These are phyloP conservation scores for Morinoia aosen DNA, from an alignment of 2,888 invertebrate genomes.

Conservation along the genomic window DNA sequence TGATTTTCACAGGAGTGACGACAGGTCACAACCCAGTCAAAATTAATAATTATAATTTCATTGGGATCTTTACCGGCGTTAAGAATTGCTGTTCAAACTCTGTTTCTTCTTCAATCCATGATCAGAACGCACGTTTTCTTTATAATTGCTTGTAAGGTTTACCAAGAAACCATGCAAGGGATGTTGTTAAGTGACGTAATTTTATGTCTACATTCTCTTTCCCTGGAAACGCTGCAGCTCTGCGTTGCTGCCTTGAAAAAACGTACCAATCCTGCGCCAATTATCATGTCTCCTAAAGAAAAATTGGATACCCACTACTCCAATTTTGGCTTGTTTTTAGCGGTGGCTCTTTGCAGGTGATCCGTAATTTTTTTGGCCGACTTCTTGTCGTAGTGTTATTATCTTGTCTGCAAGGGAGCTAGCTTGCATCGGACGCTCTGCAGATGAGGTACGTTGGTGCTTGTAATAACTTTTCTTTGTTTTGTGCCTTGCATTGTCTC, in stretches of 20 bases:
- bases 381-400: constrained; percentile 32
- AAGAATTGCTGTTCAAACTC: background rate
- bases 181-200: background rate
- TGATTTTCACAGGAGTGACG: background rate
- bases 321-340: constrained; percentile 51
- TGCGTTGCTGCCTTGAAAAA: background rate
- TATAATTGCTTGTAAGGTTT: background rate
- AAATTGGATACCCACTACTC: constrained; percentile 21
- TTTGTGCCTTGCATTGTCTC: constrained; percentile 2
- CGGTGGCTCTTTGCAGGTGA: constrained; percentile 7
- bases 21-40: background rate
- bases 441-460: background rate
- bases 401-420: constrained; percentile 32
- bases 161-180: background rate
- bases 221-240: background rate
- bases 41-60: background rate
- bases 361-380: background rate
- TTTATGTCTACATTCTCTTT: background rate
- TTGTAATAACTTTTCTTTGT: background rate
- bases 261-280: constrained; percentile 34
- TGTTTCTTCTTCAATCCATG: background rate
- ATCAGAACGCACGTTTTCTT: background rate
- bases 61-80: background rate
- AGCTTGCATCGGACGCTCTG: background rate
- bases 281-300: constrained; percentile 47